Base-by-base conservation (phyloP, 1,140 invertebrate species). In the Neodiprion virginianus region DNA sequence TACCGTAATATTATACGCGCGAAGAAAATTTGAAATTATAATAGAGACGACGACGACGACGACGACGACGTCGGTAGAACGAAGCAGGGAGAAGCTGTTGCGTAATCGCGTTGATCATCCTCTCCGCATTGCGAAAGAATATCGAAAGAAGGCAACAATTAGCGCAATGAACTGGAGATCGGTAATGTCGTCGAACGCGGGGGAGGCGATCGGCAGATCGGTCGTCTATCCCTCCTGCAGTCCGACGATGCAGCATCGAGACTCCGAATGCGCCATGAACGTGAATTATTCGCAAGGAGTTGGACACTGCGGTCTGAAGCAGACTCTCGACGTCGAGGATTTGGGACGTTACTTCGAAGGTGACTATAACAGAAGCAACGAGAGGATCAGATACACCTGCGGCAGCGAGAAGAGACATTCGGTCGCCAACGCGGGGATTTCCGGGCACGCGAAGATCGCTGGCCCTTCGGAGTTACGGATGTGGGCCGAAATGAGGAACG, bases 291-390 rank as follows among this genome's bases (percentile, higher is more conserved):
- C 61, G 1, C 61, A 17, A 14, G 12, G 12, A 5, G 12, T 65
- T 21, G 2, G 12, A 65, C 61, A 14, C 61, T 21, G 12, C 61
- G 12, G 12, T 65, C 61, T 65, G 12, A 14, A 14, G 12, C 1
- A 1, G 17, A 47, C 85, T 0, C 70, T 87, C 0, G 85, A 87
- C 73, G 81, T 87, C 11, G 85, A 87, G 68, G 85, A 87, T 47
- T 73, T 87, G 49, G 81, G 72, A 1, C 78, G 72, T 48, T 73
- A 81, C 9, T 78, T 79, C 77, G 8, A 72, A 69, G 71, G 82
- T 65, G 28, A 75, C 76, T 14, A 71, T 73, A 0, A 48, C 10
- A 53, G 72, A 10, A 21, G 53, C 8, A 17, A 76, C 8, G 70
- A n/a, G n/a, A 73, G 50, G 50, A 21, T 14, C 48, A 66, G 68